phyloP scores from a whole-genome alignment of 2,888 invertebrate genomes.

The Prostheceraeus crozeri region DNA sequence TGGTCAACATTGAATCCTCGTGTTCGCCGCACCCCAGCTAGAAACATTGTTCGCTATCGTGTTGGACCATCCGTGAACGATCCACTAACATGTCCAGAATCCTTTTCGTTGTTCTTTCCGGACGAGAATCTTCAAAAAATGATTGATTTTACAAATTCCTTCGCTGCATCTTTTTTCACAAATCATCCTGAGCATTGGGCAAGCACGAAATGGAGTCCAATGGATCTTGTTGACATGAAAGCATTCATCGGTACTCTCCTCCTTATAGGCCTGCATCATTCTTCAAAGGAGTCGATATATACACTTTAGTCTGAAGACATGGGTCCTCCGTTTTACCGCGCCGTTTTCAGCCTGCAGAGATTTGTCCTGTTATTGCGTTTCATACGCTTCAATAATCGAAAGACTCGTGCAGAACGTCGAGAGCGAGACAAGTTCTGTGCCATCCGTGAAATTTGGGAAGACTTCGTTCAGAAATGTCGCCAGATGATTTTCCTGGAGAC shows the following conservation, averaged over 20 bases:
- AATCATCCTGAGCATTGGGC: neutral
- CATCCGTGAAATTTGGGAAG: slow-evolving; percentile 29
- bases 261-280: slow-evolving; percentile 3
- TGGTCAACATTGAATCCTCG: too few species aligned
- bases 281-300: slow-evolving; percentile 11
- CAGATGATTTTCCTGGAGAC: slow-evolving; percentile 20
- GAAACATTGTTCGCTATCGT: too few species aligned
- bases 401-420: slow-evolving; percentile 8
- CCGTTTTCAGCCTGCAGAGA: slow-evolving; percentile 8
- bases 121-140: neutral
- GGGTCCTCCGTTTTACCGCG: slow-evolving; percentile 18
- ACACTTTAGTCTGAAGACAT: slow-evolving; percentile 13
- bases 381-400: slow-evolving; percentile 15
- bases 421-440: slow-evolving; percentile 26
- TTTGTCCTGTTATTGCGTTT: slow-evolving; percentile 13
- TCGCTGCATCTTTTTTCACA: neutral
- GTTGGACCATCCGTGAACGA: too few species aligned
- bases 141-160: neutral
- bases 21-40: too few species aligned
- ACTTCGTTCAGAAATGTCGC: slow-evolving; percentile 20
- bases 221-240: neutral
- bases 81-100: too few species aligned
- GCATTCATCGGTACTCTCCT: neutral
- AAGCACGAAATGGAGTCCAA: neutral
- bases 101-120: neutral